Percentiles rank a stretch among this genome's conserved stretches.
Conservation (phyloP, 2,797 vertebrate species). For the Chrosomus eos region DNA sequence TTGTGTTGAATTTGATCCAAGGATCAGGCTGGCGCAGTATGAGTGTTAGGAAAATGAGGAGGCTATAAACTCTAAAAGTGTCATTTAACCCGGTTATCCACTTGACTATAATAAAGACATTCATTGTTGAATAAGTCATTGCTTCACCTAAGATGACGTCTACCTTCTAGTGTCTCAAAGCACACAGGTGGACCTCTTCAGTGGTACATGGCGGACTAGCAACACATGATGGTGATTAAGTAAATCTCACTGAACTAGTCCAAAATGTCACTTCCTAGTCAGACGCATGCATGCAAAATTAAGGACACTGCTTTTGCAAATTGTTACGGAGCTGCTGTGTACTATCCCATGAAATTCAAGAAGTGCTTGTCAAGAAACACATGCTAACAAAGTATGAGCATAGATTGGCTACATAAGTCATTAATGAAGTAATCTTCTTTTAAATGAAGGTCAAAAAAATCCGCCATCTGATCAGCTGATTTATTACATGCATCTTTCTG, state of each 20-base stretch:
- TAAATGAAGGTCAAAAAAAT: constrained; percentile 61
- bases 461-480: constrained; percentile 51
- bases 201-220: constrained; percentile 42
- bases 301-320: neutral
- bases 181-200: constrained; percentile 39
- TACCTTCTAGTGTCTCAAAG: constrained; percentile 42
- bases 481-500: constrained; percentile 48
- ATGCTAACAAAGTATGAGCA: neutral
- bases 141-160: constrained; percentile 41
- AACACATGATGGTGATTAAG: constrained; percentile 37
- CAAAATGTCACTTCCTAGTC: constrained; percentile 39
- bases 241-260: constrained; percentile 40
- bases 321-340: neutral
- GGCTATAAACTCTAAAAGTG: neutral
- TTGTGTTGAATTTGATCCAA: neutral
- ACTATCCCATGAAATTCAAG: neutral
- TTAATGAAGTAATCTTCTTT: constrained; percentile 58
- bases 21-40: too few relatives aligned
- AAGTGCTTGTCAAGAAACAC: neutral
- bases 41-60: neutral
- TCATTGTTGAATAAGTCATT: constrained; percentile 12
- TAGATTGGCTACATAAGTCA: neutral
- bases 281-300: constrained; percentile 41
- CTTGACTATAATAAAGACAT: constrained; percentile 18
- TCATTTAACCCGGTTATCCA: constrained; percentile 1